Conservation (phyloP, 1,140 invertebrate species). For the Chironomus tepperi region DNA sequence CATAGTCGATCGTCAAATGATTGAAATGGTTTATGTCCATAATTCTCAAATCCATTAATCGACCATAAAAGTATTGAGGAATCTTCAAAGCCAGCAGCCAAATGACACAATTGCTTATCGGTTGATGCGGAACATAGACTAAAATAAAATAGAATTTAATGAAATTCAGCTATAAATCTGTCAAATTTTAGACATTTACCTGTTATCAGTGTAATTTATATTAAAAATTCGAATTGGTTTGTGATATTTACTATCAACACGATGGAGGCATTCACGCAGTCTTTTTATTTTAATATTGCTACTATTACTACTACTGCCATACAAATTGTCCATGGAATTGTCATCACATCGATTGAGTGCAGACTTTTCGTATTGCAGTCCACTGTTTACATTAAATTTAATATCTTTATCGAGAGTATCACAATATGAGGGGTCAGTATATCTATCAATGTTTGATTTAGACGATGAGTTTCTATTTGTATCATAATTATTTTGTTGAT, state of each 20-base stretch:
- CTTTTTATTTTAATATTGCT: conserved; percentile 20
- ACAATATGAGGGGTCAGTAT: background rate
- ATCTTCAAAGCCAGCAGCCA: conserved; percentile 36
- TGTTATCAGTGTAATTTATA: conserved; percentile 32
- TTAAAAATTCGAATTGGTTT: conserved; percentile 27
- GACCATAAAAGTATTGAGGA: conserved; percentile 38
- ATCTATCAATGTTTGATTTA: background rate
- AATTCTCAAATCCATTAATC: conserved; percentile 33
- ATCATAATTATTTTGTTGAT: background rate
- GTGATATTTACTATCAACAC: conserved; percentile 21
- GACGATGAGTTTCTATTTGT: background rate
- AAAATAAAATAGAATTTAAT: conserved; percentile 11
- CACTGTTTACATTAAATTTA: conserved; percentile 15
- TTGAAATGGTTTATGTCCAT: conserved; percentile 34
- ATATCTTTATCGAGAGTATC: conserved; percentile 17
- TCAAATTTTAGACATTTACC: conserved; percentile 25
- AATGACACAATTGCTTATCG: conserved; percentile 35
- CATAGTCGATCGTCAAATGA: conserved; percentile 31
- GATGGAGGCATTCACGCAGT: conserved; percentile 19
- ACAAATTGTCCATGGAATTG: background rate
- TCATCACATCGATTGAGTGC: background rate
- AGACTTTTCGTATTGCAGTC: background rate
- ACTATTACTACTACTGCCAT: background rate
- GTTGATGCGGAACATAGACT: conserved; percentile 27
- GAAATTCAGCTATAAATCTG: conserved; percentile 23